phyloP scores from a whole-genome alignment of 2,888 invertebrate genomes.

The Junonia oenone region DNA sequence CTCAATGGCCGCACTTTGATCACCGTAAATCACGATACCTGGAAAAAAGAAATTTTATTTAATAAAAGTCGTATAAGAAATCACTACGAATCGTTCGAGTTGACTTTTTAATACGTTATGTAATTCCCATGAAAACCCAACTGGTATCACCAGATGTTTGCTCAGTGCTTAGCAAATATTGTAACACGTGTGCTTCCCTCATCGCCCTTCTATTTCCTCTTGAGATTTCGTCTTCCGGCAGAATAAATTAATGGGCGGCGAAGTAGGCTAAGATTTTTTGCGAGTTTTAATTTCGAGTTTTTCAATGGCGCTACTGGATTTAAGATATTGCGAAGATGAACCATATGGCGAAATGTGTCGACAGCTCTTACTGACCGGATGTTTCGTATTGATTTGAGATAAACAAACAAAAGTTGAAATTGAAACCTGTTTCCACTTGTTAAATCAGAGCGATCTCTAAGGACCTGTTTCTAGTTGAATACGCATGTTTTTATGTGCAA shows the following conservation, averaged over 20 bases:
- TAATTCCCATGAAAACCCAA: conserved; percentile 39
- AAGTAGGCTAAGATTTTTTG: conserved; percentile 55
- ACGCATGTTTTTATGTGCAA: conserved; percentile 63
- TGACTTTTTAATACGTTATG: conserved; percentile 23
- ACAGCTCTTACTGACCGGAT: conserved; percentile 55
- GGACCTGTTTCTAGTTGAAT: conserved; percentile 58
- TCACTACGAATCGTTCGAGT: conserved; percentile 14
- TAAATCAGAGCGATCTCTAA: conserved; percentile 43
- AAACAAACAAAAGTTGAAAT: conserved; percentile 38
- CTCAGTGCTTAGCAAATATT: conserved; percentile 73
- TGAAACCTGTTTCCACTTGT: conserved; percentile 54
- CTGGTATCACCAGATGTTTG: conserved; percentile 68
- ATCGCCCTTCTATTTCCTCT: conserved; percentile 73
- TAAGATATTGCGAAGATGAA: conserved; percentile 40
- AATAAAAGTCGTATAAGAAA: conserved; percentile 34
- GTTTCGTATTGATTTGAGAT: conserved; percentile 40
- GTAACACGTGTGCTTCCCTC: conserved; percentile 73
- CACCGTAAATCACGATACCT: conserved; percentile 68
- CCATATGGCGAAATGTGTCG: conserved; percentile 53
- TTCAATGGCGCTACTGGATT: conserved; percentile 55
- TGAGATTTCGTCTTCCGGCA: conserved; percentile 78
- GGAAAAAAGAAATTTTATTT: conserved; percentile 51
- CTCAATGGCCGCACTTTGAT: conserved; percentile 72
- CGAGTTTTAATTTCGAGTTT: conserved; percentile 47
- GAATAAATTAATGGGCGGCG: conserved; percentile 67